Evolutionary conservation across 2,113 vertebrate species (phyloP).

Genomic region (Entomyzon cyanotis): DNA sequence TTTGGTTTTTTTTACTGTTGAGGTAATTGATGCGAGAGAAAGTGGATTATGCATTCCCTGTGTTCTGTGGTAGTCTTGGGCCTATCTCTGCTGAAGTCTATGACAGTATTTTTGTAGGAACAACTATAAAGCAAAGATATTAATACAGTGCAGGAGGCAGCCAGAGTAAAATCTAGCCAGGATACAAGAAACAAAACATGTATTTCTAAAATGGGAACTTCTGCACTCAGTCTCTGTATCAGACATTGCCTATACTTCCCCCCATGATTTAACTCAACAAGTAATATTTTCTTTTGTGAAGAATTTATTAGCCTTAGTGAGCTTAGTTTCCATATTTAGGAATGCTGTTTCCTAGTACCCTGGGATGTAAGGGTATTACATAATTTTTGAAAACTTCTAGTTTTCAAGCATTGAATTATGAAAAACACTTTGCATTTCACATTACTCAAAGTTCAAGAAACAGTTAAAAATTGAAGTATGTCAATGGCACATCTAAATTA

Average conservation of each 20-base stretch:
- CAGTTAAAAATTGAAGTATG: not conserved
- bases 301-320: not conserved
- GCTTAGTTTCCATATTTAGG: not conserved
- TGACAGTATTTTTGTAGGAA: not conserved
- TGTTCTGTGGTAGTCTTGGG: not conserved
- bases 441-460: not conserved
- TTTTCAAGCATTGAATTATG: not conserved
- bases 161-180: not conserved
- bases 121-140: not conserved
- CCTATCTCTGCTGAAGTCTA: not conserved
- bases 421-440: not conserved
- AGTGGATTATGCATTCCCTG: rapidly evolving
- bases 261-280: not conserved
- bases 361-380: not conserved
- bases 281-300: not conserved
- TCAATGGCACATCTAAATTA: not conserved
- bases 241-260: not conserved
- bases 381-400: not conserved
- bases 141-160: not conserved
- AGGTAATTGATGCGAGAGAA: not conserved
- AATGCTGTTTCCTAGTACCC: not conserved
- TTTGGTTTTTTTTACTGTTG: not conserved
- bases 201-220: not conserved
- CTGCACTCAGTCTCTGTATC: not conserved
- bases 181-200: not conserved